phyloP scores from a whole-genome alignment of 1,140 invertebrate genomes.

The Macrotrachela quadricornifera region DNA sequence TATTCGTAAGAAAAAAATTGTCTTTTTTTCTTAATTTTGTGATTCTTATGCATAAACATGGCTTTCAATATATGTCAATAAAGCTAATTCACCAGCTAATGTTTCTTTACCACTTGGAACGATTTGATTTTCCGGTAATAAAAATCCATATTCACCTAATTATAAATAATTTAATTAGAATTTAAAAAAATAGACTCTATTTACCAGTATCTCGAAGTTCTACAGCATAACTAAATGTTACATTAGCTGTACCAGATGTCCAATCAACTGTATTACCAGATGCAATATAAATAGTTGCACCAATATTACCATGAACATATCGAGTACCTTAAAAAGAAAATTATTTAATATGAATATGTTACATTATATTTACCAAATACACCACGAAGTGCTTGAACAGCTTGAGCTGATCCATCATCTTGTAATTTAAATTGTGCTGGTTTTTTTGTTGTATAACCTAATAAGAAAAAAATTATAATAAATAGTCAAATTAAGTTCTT shows the following conservation, averaged over 20 bases:
- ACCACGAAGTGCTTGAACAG: background rate
- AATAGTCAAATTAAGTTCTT: no score
- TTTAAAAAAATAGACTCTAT: background rate
- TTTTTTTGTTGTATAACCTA: background rate
- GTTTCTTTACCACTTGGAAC: conserved; percentile 50
- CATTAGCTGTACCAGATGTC: background rate
- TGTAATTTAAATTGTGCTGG: background rate
- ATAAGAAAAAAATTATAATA: no score
- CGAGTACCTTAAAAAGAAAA: background rate
- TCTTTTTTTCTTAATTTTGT: no score
- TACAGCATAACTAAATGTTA: background rate
- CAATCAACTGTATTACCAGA: conserved; percentile 3
- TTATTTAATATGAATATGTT: background rate
- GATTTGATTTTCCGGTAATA: conserved; percentile 38
- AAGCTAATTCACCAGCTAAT: conserved; percentile 27
- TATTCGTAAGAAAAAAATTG: no score
- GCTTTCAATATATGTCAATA: no score
- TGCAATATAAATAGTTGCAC: conserved; percentile 4
- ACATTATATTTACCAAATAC: no score
- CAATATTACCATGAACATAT: conserved; percentile 3
- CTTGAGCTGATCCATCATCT: conserved; percentile 1
- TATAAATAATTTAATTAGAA: background rate
- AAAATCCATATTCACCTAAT: conserved; percentile 30
- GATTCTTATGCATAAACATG: no score
- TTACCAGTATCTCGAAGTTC: conserved; percentile 1